These are phyloP conservation scores for Micronycteris hirsuta DNA, from an alignment of 2,113 vertebrate genomes.

Conservation along the genomic window DNA sequence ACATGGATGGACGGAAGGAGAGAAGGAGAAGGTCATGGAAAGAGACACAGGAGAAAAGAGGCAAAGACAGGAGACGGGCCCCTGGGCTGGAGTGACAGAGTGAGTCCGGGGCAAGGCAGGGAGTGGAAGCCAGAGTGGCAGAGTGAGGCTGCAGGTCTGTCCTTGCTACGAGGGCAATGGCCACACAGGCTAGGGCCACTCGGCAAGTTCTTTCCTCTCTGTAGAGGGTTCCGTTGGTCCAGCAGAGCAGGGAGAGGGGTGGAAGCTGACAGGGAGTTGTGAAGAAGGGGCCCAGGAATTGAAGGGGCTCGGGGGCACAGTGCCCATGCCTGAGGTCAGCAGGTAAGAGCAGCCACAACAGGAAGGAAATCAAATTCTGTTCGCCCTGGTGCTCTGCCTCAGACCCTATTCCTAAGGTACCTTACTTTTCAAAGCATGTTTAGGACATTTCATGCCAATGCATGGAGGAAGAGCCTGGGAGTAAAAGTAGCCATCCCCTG, in stretches of 20 bases:
- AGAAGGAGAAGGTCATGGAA: background rate
- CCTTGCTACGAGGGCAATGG: background rate
- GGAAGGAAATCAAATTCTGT: background rate
- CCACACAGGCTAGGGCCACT: background rate
- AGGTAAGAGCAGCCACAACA: background rate
- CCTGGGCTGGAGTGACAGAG: accelerated
- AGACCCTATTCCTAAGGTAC: background rate
- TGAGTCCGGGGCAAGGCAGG: background rate
- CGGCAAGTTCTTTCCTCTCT: background rate
- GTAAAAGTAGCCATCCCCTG: background rate
- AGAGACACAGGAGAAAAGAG: background rate
- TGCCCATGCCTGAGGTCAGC: background rate
- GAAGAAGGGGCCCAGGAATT: background rate
- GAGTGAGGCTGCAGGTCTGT: background rate
- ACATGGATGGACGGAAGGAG: background rate
- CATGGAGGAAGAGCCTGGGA: background rate
- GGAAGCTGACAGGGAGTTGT: background rate
- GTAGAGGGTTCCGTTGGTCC: background rate
- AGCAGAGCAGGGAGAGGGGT: background rate
- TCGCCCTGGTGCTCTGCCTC: background rate
- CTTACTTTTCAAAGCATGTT: background rate
- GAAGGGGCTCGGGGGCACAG: too few species aligned
- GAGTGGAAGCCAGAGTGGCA: background rate
- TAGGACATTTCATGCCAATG: background rate
- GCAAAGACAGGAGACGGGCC: background rate